Evolutionary conservation across 2,888 invertebrate species (phyloP), one percentile per base, ranked within the genome.

Genomic region (Leptinotarsa peninsularis): DNA sequence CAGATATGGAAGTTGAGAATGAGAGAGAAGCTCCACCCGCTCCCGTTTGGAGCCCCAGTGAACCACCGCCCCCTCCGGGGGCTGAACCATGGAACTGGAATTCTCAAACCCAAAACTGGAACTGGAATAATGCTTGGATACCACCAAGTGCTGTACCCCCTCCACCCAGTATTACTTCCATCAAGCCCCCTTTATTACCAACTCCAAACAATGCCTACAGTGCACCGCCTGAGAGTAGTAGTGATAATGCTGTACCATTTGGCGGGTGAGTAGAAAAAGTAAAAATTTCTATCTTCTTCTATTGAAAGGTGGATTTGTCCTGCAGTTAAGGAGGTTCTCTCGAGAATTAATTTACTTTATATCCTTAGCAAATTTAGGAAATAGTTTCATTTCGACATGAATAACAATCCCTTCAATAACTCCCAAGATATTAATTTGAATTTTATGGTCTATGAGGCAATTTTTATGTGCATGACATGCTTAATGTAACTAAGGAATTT

Each of bases 1-100:
- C 95, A 14, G 95, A 95, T 2, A 96, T 96, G 96, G 96, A 96
- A 81, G 93, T 96, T 83, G 95, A 94, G 84, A 93, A 92, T 85
- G 95, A 94, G 81, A 93, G 92, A 70, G 92, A 94, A 27, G 71
- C 75, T 3, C 90, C 89, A 1, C 74, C 77, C 14, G 79, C 82
- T 76, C 81, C 79, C 74, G 89, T 90, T 89, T 78, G 78, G 78
- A 89, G 89, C 80, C 89, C 90, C 82, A 90, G 90, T 14, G 78
- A 82, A n/a, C 76, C 78, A 5, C 81, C 81, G 18, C 84, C 82
- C 52, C 80, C 82, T 5, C 78, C 83, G 18, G 81, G 81, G 0
- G 82, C 81, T 4, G 84, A 84, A 66, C 79, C 84, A 2, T 86
- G 86, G 85, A 84, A 83, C 73, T 87, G 87, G 87, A 84, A 85